Evolutionary conservation across 1,140 invertebrate species (phyloP).

Genomic region (Drosophila trapezifrons): DNA sequence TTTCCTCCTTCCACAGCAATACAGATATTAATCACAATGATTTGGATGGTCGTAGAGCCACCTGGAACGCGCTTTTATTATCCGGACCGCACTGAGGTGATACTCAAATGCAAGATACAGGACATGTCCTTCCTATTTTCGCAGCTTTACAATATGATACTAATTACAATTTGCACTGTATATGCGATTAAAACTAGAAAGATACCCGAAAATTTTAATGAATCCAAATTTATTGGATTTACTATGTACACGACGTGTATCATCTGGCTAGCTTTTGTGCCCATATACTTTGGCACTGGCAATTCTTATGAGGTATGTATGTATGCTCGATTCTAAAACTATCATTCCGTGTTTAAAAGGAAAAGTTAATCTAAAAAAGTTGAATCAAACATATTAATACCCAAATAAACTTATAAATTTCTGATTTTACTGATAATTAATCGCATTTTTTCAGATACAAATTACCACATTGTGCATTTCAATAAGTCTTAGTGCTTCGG

Average conservation of each 20-base stretch:
- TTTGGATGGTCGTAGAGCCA: constrained; percentile 89
- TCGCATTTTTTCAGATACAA: constrained; percentile 86
- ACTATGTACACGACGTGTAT: constrained; percentile 95
- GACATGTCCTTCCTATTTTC: constrained; percentile 89
- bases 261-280: constrained; percentile 94
- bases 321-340: neutral
- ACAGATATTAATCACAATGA: constrained; percentile 88
- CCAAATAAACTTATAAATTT: neutral
- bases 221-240: constrained; percentile 93
- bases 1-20: constrained; percentile 83
- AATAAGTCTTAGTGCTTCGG: constrained; percentile 91
- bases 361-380: neutral
- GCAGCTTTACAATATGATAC: constrained; percentile 91
- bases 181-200: constrained; percentile 95
- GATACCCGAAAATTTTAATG: constrained; percentile 95
- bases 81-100: constrained; percentile 85
- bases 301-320: constrained; percentile 84
- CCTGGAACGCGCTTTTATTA: constrained; percentile 87
- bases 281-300: constrained; percentile 92
- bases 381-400: neutral
- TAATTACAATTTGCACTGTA: constrained; percentile 91
- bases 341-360: no score
- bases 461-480: constrained; percentile 92
- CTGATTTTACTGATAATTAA: neutral
- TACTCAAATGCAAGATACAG: constrained; percentile 89